Evolutionary conservation across 2,888 invertebrate species (phyloP).

Genomic region (Ornithoptera alexandrae): DNA sequence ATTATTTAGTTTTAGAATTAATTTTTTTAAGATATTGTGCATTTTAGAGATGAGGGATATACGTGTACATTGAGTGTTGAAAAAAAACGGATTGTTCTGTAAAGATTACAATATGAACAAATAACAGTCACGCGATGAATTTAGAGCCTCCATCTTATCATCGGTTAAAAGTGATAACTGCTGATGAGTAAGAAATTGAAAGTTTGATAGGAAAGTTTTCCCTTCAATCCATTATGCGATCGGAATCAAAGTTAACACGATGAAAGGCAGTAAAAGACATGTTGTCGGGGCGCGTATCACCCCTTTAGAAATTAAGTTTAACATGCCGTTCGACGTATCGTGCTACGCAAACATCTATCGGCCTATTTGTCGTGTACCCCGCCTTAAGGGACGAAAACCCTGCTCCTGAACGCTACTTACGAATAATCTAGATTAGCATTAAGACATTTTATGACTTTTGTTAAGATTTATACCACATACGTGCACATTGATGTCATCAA

Average conservation of each 20-base stretch:
- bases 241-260: conserved; percentile 64
- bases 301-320: conserved; percentile 76
- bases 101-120: too few relatives aligned
- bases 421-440: conserved; percentile 29
- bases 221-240: conserved; percentile 41
- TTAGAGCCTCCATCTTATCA: not conserved
- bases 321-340: conserved; percentile 78
- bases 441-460: not conserved
- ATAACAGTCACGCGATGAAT: too few relatives aligned
- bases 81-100: too few relatives aligned
- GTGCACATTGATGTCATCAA: not conserved
- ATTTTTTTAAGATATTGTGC: too few relatives aligned
- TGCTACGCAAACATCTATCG: conserved; percentile 59
- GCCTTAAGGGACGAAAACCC: conserved; percentile 43
- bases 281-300: conserved; percentile 50
- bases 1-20: too few relatives aligned
- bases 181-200: conserved; percentile 1
- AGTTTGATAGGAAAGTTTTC: conserved; percentile 1
- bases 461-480: not conserved
- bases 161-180: not conserved
- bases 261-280: conserved; percentile 66
- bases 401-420: conserved; percentile 51
- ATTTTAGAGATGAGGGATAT: too few relatives aligned
- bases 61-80: too few relatives aligned
- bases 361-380: conserved; percentile 55